A percentile compares a stretch with the other conserved stretches of the same genome.
phyloP scores from a whole-genome alignment of 2,888 invertebrate species.

The Chrysodeixis includens region DNA sequence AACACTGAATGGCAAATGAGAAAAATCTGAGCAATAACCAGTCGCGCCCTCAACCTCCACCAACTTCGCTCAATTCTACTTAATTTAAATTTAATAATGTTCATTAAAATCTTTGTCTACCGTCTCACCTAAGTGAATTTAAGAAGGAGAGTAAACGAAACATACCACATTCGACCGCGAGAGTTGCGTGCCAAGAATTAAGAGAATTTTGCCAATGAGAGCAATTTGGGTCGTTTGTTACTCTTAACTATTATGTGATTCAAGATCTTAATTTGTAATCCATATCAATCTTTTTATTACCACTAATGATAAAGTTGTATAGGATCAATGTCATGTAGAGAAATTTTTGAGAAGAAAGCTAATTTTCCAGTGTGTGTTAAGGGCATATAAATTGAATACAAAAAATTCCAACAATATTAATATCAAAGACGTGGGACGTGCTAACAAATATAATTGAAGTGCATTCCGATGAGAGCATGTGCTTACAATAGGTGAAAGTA shows the following conservation, averaged over 20 bases:
- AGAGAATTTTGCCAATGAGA: conserved; percentile 54
- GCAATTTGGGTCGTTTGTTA: conserved; percentile 32
- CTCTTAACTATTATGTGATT: conserved; percentile 18
- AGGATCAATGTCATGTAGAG: conserved; percentile 5
- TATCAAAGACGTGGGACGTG: conserved; percentile 73
- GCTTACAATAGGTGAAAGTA: conserved; percentile 87
- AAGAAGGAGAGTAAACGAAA: conserved; percentile 60
- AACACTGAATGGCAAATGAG: conserved; percentile 82
- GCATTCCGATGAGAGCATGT: conserved; percentile 84
- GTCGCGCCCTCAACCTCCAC: conserved; percentile 59
- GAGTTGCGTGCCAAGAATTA: conserved; percentile 52
- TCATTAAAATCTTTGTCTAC: conserved; percentile 14
- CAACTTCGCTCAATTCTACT: conserved; percentile 33
- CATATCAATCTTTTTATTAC: conserved; percentile 24
- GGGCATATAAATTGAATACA: conserved; percentile 42
- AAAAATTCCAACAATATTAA: conserved; percentile 64
- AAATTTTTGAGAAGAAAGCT: conserved; percentile 40
- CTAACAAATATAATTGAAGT: conserved; percentile 82
- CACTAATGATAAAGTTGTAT: conserved; percentile 2
- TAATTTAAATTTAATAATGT: conserved; percentile 41
- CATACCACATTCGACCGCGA: conserved; percentile 32
- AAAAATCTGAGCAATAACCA: conserved; percentile 74
- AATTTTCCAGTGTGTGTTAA: conserved; percentile 43
- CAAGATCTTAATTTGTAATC: conserved; percentile 3
- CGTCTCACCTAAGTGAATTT: conserved; percentile 49